Conservation (phyloP, 2,888 invertebrate genomes). For the Agrochola circellaris region DNA sequence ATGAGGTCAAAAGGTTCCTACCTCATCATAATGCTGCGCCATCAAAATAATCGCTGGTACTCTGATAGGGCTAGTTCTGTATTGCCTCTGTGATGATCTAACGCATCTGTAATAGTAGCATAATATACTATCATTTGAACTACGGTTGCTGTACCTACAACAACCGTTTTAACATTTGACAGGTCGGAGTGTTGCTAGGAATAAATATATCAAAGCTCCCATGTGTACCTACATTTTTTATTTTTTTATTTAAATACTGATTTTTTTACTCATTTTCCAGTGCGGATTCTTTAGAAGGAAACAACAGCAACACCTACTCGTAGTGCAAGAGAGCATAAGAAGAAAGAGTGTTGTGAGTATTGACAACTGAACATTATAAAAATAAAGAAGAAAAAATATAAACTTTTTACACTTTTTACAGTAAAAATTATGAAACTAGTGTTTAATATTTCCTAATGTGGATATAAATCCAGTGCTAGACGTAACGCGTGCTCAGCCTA, state of each 20-base stretch:
- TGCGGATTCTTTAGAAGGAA: constrained; percentile 81
- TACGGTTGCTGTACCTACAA: neutral
- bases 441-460: too few species aligned
- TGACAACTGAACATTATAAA: neutral
- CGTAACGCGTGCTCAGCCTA: too few species aligned
- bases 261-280: constrained; percentile 69
- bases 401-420: too few species aligned
- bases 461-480: too few species aligned
- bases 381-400: too few species aligned
- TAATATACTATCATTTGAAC: neutral
- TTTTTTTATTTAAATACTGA: neutral
- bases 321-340: constrained; percentile 72
- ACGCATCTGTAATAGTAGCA: neutral
- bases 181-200: neutral
- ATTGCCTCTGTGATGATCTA: neutral
- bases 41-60: too few species aligned
- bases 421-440: too few species aligned
- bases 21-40: too few species aligned
- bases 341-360: constrained; percentile 76
- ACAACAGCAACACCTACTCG: constrained; percentile 75
- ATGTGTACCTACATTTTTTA: neutral
- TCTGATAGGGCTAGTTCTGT: too few species aligned
- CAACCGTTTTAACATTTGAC: neutral
- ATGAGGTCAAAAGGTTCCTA: too few species aligned
- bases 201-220: neutral